Percentiles rank a stretch among this genome's conserved stretches.
Evolutionary conservation across 2,113 vertebrate genomes (phyloP).

Genomic region (Anseranas semipalmata): DNA sequence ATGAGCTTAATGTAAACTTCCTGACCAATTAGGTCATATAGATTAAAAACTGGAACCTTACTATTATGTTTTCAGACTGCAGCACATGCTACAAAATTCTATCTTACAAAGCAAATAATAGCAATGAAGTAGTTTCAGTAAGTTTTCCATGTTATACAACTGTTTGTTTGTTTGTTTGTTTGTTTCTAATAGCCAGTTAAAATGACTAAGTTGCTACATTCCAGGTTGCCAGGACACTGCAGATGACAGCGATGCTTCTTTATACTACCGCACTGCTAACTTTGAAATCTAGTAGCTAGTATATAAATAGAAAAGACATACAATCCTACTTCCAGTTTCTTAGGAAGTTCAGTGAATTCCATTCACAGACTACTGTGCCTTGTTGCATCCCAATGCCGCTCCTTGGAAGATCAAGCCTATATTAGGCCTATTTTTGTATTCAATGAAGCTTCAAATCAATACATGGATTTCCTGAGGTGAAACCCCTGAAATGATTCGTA

Average conservation of each 20-base stretch:
- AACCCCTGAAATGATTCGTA: neutral
- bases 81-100: neutral
- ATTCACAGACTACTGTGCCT: neutral
- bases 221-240: neutral
- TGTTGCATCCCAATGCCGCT: neutral
- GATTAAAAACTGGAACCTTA: neutral
- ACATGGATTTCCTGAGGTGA: neutral
- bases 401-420: neutral
- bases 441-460: neutral
- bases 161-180: neutral
- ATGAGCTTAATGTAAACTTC: neutral
- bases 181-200: neutral
- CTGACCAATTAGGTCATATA: neutral
- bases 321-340: neutral
- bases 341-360: neutral
- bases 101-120: neutral
- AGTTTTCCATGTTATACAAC: neutral
- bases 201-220: neutral
- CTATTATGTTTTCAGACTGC: neutral
- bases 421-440: neutral
- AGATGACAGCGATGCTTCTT: neutral
- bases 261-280: neutral
- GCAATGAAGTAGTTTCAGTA: neutral
- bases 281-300: neutral
- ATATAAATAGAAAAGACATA: neutral